Base-by-base conservation (phyloP, 2,113 vertebrate genomes). In the Pyxicephalus adspersus region DNA sequence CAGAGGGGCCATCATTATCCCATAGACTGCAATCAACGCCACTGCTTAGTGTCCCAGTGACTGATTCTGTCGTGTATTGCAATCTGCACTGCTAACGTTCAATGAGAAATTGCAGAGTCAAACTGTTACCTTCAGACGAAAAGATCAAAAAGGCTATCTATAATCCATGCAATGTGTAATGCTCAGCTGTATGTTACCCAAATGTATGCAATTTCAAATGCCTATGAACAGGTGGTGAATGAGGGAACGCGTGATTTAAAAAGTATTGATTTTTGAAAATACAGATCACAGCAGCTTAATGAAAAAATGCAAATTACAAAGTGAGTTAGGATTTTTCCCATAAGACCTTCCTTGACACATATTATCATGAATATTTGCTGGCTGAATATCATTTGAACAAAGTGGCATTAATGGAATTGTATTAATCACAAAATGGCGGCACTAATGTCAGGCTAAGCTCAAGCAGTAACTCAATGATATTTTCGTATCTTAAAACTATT, bases 231-330 rank as follows among this genome's bases (percentile, higher is more conserved):
- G 77, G 54, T 70, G 77, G 25, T 55, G 51, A 60, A 71, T 70
- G 66, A 71, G 29, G 55, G 38, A 51, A 38, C 45, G 34, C 54
- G 38, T 80, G 67, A 80, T 80, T 80, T 80, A 51, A 45, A 57
- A 67, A 60, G 66, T 71, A 80, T 80, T 71, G 77, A 80, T 80
- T 68, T 78, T 65, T 68, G 22, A 29, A 70, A 70, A 45, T 68
- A 71, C 65, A 45, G 65, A 80, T 80, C 65, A 61, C 7, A 11
- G 29, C 3, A 19, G 38, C 66, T 80, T 80, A 80, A 80, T 80
- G 77, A 80, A 80, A 71, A 80, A 80, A 80, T 80, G 77, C 77
- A 61, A 80, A 80, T 80, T 25, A 19, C 22, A 51, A 9, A 63
- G 31, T 31, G 34, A 50, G 23, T 61, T 60, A 71, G 66, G 57